Percentiles rank a stretch among this genome's conserved stretches.
Evolutionary conservation across 2,888 invertebrate genomes (phyloP).

Genomic region (Cyclophora punctaria): DNA sequence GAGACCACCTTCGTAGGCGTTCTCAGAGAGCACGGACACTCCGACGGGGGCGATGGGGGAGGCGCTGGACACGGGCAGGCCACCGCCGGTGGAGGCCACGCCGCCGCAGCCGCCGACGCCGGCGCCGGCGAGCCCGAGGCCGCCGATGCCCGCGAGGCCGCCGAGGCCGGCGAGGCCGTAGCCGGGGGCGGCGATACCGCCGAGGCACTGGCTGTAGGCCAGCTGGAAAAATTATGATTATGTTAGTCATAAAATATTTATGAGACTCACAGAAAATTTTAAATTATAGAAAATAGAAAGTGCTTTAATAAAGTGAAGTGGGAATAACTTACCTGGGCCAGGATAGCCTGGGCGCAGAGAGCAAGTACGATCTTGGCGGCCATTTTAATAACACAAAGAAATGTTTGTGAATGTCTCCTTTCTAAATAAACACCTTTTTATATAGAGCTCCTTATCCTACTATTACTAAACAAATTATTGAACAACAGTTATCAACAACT

Average conservation of each 20-base stretch:
- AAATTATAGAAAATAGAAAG: too few species aligned
- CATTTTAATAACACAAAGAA: constrained; percentile 2
- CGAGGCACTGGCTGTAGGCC: constrained; percentile 10
- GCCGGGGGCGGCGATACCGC: constrained; percentile 4
- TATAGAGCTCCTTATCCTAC: too few species aligned
- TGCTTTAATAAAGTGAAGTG: too few species aligned
- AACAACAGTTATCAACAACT: too few species aligned
- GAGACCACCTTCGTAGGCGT: constrained; percentile 28
- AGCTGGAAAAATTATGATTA: constrained; percentile 1
- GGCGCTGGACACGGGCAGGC: constrained; percentile 25
- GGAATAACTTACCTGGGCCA: constrained; percentile 3
- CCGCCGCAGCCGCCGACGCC: constrained; percentile 3
- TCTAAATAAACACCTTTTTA: neutral
- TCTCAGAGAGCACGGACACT: constrained; percentile 32
- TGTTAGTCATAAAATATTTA: too few species aligned
- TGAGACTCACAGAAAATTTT: too few species aligned
- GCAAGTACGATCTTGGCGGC: constrained; percentile 2
- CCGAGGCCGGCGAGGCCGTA: constrained; percentile 3
- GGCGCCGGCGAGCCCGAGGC: constrained; percentile 20
- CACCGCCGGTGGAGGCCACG: constrained; percentile 19
- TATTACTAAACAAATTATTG: too few species aligned
- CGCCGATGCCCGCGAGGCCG: constrained; percentile 16
- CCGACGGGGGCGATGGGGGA: constrained; percentile 30
- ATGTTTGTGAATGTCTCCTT: neutral
- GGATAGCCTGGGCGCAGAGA: constrained; percentile 3